phyloP scores from a whole-genome alignment of 2,113 vertebrate genomes.

The Eclectus roratus region DNA sequence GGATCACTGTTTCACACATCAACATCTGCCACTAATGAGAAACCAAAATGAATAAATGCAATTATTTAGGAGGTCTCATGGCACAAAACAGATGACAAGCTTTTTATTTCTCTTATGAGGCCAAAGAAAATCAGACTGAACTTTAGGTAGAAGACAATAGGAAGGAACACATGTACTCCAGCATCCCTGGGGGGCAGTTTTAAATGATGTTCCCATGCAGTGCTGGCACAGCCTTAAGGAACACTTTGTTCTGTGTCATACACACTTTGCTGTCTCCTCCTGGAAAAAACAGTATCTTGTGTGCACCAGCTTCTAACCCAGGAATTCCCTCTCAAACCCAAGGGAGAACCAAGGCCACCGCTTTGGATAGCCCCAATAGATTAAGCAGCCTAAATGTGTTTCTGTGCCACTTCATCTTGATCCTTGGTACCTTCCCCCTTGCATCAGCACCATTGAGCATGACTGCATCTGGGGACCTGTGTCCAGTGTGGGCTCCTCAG shows the following conservation, averaged over 20 bases:
- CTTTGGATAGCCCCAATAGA: neutral
- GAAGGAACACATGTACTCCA: neutral
- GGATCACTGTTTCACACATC: neutral
- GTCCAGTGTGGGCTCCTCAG: neutral
- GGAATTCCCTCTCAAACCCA: neutral
- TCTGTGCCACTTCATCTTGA: neutral
- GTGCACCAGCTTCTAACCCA: neutral
- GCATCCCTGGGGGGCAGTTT: neutral
- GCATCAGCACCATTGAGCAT: neutral
- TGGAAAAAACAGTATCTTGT: neutral
- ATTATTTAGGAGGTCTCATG: neutral
- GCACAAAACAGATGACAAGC: neutral
- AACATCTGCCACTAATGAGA: neutral
- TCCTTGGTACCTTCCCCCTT: neutral
- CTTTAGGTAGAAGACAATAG: neutral
- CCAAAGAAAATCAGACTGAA: neutral
- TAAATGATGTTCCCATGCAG: neutral
- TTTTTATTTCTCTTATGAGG: neutral
- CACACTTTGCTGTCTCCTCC: neutral
- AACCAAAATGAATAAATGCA: neutral
- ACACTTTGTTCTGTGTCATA: neutral
- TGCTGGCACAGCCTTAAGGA: neutral
- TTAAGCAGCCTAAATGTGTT: neutral
- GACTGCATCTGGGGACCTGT: neutral
- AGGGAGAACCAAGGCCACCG: neutral